Evolutionary conservation across 2,888 invertebrate species (phyloP).

Genomic region (Eueremaeus valkanovi): DNA sequence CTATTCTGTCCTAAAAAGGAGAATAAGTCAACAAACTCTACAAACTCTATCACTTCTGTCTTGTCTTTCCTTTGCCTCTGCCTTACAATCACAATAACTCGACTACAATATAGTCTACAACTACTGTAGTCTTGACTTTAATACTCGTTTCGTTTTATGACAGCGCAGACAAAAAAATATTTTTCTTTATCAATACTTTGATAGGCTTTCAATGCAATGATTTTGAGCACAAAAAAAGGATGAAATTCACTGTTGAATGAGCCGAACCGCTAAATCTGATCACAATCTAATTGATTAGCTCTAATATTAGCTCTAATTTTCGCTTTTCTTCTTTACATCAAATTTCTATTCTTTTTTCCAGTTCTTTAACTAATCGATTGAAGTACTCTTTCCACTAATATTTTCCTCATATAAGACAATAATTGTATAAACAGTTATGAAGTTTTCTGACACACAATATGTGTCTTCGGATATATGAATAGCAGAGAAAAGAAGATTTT

Average conservation of each 20-base stretch:
- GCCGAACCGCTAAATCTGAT: neutral
- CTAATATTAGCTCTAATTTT: neutral
- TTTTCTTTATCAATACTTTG: constrained; percentile 8
- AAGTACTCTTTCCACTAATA: neutral
- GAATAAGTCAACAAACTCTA: neutral
- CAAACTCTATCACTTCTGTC: neutral
- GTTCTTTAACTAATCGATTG: neutral
- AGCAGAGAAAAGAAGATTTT: neutral
- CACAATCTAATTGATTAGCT: constrained; percentile 13
- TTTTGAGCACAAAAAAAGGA: too few relatives aligned
- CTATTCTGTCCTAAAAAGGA: neutral
- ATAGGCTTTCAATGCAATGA: neutral
- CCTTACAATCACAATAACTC: neutral
- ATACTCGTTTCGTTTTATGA: neutral
- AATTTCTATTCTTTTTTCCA: neutral
- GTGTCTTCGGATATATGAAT: neutral
- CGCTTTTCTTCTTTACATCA: neutral
- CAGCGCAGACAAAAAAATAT: neutral
- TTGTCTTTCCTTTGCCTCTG: neutral
- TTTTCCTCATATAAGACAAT: neutral
- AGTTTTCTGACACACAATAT: neutral
- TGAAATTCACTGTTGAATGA: constrained; percentile 1
- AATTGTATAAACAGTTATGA: neutral
- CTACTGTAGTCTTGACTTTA: too few relatives aligned
- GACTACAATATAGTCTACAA: neutral